phyloP scores from a whole-genome alignment of 2,888 invertebrate genomes.

The Xylota sylvarum region DNA sequence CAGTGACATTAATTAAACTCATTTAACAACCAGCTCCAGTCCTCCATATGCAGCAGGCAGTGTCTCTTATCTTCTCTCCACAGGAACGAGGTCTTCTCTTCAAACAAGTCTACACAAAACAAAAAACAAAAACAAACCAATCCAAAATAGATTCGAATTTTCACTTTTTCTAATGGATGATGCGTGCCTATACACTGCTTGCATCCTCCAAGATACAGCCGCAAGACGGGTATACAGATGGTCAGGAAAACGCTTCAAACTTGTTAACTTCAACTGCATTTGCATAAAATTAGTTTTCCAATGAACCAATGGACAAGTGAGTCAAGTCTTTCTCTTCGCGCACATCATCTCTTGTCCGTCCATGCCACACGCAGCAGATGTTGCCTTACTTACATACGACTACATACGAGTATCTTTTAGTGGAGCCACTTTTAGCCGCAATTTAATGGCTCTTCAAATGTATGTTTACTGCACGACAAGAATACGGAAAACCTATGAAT shows the following conservation, averaged over 20 bases:
- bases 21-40: constrained; percentile 49
- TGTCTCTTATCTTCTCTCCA: neutral
- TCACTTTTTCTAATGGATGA: constrained; percentile 41
- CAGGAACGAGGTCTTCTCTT: constrained; percentile 17
- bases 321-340: neutral
- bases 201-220: too few relatives aligned
- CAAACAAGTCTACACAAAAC: neutral
- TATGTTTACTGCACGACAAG: constrained; percentile 55
- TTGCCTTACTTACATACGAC: constrained; percentile 5
- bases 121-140: constrained; percentile 17
- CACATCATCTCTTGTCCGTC: neutral
- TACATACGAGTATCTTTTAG: neutral
- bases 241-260: constrained; percentile 10
- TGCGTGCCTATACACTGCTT: neutral
- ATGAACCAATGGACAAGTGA: constrained; percentile 22
- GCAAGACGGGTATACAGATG: neutral
- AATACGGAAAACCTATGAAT: constrained; percentile 11
- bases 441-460: constrained; percentile 55
- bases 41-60: constrained; percentile 1
- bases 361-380: constrained; percentile 35
- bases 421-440: constrained; percentile 44
- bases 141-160: constrained; percentile 28
- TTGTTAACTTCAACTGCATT: constrained; percentile 40
- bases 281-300: constrained; percentile 51
- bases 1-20: constrained; percentile 68